Conservation (phyloP, 1,140 invertebrate genomes). For the Eurytemora carolleeae region DNA sequence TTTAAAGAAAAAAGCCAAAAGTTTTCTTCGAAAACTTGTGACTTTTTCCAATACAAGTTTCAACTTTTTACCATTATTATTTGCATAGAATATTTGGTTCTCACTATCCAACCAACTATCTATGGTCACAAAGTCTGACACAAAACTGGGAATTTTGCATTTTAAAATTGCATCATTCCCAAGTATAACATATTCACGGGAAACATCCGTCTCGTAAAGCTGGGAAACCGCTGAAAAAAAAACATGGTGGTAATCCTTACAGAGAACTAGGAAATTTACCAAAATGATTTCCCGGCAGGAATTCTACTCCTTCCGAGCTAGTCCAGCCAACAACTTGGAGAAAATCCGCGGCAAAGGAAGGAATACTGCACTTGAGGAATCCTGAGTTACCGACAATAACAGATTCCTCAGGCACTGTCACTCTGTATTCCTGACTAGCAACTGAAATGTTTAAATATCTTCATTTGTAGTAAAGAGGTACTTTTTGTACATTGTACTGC, state of each 20-base stretch:
- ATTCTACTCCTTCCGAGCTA: conserved; percentile 49
- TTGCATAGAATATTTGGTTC: conserved; percentile 45
- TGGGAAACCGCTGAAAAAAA: conserved; percentile 60
- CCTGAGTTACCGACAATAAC: conserved; percentile 78
- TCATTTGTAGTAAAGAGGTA: too few species aligned
- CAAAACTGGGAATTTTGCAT: conserved; percentile 28
- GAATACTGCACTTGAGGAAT: conserved; percentile 78
- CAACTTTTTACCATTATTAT: too few species aligned
- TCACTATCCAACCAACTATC: conserved; percentile 67
- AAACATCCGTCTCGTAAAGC: conserved; percentile 42
- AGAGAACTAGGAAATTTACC: neutral
- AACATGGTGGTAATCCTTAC: neutral
- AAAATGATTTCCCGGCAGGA: conserved; percentile 21
- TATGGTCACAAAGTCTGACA: conserved; percentile 28
- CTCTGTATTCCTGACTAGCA: neutral
- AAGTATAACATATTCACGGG: conserved; percentile 28
- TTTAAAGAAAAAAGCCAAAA: too few species aligned
- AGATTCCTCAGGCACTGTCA: conserved; percentile 43
- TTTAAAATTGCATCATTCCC: conserved; percentile 29
- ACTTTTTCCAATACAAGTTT: too few species aligned
- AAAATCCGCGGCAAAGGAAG: conserved; percentile 74
- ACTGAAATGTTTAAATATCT: too few species aligned
- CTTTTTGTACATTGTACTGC: too few species aligned
- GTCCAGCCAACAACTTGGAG: conserved; percentile 72
- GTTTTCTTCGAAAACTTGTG: too few species aligned